These are phyloP conservation scores for Molorchus minor DNA, from an alignment of 2,888 invertebrate species.

Conservation along the genomic window DNA sequence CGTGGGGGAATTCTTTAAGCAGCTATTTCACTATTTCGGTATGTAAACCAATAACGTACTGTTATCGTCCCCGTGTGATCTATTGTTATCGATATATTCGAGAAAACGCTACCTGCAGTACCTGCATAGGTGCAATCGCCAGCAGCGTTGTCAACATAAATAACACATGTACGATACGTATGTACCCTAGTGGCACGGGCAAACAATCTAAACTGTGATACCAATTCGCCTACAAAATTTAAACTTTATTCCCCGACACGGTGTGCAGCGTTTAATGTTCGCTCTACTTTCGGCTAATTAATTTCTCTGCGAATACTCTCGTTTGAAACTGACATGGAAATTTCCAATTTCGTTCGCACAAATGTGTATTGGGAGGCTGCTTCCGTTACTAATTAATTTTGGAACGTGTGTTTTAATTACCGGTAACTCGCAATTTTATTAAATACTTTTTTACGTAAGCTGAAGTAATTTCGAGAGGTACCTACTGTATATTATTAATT, in stretches of 20 bases:
- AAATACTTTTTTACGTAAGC: too few species aligned
- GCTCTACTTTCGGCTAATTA: background rate
- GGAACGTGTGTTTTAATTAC: too few species aligned
- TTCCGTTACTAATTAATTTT: too few species aligned
- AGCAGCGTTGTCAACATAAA: slow-evolving; percentile 37
- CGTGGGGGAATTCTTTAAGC: too few species aligned
- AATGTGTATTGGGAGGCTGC: background rate
- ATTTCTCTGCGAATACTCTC: background rate
- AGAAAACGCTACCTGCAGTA: slow-evolving; percentile 35
- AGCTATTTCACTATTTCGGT: too few species aligned
- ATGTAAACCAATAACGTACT: too few species aligned
- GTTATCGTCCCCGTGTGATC: slow-evolving; percentile 38
- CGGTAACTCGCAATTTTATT: too few species aligned
- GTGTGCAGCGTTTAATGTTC: background rate
- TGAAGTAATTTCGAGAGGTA: too few species aligned
- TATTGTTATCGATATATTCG: slow-evolving; percentile 35
- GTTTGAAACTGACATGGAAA: background rate
- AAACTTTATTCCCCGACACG: background rate
- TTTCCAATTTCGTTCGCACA: background rate
- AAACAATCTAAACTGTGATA: background rate
- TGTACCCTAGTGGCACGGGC: slow-evolving; percentile 23
- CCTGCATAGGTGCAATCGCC: too few species aligned
- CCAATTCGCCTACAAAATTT: slow-evolving; percentile 3
- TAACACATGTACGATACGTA: slow-evolving; percentile 32
- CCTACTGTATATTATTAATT: too few species aligned